A percentile compares a stretch with the other conserved stretches of the same genome.
phyloP scores from a whole-genome alignment of 1,140 invertebrate species.

The Oscheius sp. region DNA sequence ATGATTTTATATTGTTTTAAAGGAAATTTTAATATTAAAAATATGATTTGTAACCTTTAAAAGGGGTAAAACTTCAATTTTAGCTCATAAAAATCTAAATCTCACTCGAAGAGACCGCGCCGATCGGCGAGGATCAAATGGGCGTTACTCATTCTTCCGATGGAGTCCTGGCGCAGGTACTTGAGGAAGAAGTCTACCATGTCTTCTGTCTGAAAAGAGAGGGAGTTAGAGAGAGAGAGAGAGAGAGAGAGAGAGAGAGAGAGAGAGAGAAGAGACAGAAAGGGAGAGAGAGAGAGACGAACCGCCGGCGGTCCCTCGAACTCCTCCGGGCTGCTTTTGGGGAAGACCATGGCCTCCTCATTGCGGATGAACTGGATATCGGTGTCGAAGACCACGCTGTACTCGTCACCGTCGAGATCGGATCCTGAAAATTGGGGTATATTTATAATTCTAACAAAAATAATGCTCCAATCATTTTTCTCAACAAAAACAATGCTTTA shows the following conservation, averaged over 20 bases:
- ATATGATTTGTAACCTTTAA: neutral
- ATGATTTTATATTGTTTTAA: slow-evolving; percentile 17
- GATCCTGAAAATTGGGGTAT: slow-evolving; percentile 54
- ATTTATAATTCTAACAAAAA: neutral
- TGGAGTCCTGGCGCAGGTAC: slow-evolving; percentile 55
- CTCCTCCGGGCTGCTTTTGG: slow-evolving; percentile 39
- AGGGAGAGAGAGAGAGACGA: neutral
- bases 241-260: neutral
- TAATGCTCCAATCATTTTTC: too few relatives aligned
- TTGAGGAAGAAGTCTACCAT: slow-evolving; percentile 55
- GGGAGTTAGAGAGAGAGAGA: neutral
- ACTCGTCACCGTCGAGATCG: slow-evolving; percentile 63
- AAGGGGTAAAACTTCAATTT: neutral
- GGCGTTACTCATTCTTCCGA: slow-evolving; percentile 53
- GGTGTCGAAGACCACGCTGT: slow-evolving; percentile 61
- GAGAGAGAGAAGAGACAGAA: neutral
- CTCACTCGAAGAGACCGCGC: slow-evolving; percentile 30
- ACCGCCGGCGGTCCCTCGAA: slow-evolving; percentile 30
- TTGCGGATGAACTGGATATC: slow-evolving; percentile 54
- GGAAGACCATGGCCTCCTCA: slow-evolving; percentile 57
- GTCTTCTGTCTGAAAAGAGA: slow-evolving; percentile 42
- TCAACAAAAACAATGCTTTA: too few relatives aligned
- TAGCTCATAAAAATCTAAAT: neutral
- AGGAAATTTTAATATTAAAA: neutral
- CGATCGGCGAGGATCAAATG: slow-evolving; percentile 53